These are phyloP conservation scores for Uropetala carovei DNA, from an alignment of 2,888 invertebrate species.

Conservation along the genomic window DNA sequence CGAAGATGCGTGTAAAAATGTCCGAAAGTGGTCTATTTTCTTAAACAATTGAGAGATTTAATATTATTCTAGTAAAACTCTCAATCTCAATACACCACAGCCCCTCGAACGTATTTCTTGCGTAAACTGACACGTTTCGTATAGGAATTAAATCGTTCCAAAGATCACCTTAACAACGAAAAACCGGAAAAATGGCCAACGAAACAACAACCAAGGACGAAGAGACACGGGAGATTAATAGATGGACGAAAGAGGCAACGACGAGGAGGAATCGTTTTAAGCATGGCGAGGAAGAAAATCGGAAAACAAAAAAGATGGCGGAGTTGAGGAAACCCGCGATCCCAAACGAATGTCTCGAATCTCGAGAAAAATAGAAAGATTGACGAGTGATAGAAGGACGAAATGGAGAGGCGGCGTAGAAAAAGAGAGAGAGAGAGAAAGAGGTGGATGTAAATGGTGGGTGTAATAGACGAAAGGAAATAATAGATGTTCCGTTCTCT, in stretches of 20 bases:
- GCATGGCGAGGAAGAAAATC: not conserved
- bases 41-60: not conserved
- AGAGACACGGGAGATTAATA: not conserved
- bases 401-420: not conserved
- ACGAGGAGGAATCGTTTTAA: not conserved
- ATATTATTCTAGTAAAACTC: too few relatives aligned
- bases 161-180: too few relatives aligned
- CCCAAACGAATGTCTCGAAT: not conserved
- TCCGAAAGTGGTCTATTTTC: not conserved
- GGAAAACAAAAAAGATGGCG: not conserved
- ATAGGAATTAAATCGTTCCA: too few relatives aligned
- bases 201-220: not conserved
- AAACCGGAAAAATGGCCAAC: too few relatives aligned
- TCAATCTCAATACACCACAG: too few relatives aligned
- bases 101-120: too few relatives aligned
- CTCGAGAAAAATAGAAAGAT: not conserved
- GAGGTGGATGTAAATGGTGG: not conserved
- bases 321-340: not conserved
- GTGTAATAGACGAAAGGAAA: not conserved
- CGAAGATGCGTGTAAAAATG: not conserved
- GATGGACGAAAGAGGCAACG: too few relatives aligned
- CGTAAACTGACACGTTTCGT: too few relatives aligned
- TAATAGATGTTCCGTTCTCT: not conserved
- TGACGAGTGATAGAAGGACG: not conserved
- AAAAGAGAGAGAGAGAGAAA: not conserved